Base-by-base conservation (phyloP, 1,140 invertebrate genomes). In the Hyles vespertilio region DNA sequence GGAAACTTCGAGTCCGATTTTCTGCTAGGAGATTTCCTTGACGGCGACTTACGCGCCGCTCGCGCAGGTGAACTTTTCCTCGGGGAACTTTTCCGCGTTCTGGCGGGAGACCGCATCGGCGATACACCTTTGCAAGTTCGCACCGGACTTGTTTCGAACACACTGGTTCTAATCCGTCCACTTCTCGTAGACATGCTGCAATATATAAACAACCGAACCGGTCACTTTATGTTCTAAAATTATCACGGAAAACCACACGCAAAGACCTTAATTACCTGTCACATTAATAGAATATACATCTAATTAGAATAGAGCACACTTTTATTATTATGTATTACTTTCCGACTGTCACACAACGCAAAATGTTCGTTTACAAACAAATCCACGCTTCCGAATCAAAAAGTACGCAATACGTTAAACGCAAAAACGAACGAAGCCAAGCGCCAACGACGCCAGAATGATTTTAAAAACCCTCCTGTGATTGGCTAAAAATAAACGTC, bases 141-240 rank as follows among this genome's bases (percentile, higher is more conserved):
- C 32, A 79, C 62, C 36, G 85, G 80, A 75, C 80, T 86, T 9
- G 69, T 65, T 11, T 84, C 77, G 47, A 72, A 62, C 45, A 73
- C 59, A 73, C 73, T 84, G 46, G 79, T 58, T 65, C 80, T 75
- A 12, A 82, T 63, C 51, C 80, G 68, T 61, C 79, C 77, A 54
- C 86, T 87, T 79, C 79, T 84, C 34, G 83, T 87, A 71, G 82
- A 84, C 84, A 88, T 88, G 46, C 68, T 82, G 56, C 12, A 72
- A 71, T 58, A 59, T 65, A 63, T 63, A 69, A 53, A 68, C 61
- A 71, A 69, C 8, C 43, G 6, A 60, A 11, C 22, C 9, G 9
- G 53, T 43, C 52, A 64, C 48, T 77, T 73, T 65, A 63, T 65
- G 53, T 69, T 74, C 74, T 81, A 82, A 75, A 83, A 78, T 81